Percentiles rank a stretch among this genome's conserved stretches.
Conservation (phyloP, 2,888 invertebrate genomes). For the Amiota communis region DNA sequence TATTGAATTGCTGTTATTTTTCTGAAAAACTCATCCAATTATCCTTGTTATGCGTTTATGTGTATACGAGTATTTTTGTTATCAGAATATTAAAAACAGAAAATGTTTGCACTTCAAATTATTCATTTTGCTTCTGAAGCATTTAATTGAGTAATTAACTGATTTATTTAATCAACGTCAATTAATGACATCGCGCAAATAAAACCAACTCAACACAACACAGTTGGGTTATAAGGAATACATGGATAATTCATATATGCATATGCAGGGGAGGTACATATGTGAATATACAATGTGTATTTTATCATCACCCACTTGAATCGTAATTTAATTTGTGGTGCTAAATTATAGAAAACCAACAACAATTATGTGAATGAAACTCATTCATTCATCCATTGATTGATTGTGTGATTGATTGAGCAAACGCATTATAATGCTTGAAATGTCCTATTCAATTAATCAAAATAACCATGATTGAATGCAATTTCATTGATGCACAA, state of each 20-base stretch:
- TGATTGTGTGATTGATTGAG: background rate
- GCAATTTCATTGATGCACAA: conserved; percentile 12
- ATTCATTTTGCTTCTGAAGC: background rate
- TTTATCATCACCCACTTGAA: background rate
- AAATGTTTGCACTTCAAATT: too few species aligned
- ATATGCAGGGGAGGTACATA: too few species aligned
- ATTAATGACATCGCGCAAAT: conserved; percentile 14
- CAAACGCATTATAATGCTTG: conserved; percentile 11
- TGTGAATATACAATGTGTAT: background rate
- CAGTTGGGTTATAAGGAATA: background rate
- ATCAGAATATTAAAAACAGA: too few species aligned
- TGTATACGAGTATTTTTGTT: too few species aligned
- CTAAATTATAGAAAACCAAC: conserved; percentile 16
- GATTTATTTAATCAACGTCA: conserved; percentile 22
- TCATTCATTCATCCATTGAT: background rate
- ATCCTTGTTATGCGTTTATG: too few species aligned
- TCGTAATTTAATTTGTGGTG: conserved; percentile 5
- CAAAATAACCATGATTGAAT: conserved; percentile 22
- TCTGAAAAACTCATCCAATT: too few species aligned
- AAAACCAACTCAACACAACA: too few species aligned
- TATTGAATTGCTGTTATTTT: background rate
- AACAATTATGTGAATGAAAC: background rate
- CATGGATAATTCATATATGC: background rate
- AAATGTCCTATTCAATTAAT: conserved; percentile 15
- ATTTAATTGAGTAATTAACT: conserved; percentile 17